Conservation (phyloP, 2,888 invertebrate genomes). For the Ochropleura leucogaster region DNA sequence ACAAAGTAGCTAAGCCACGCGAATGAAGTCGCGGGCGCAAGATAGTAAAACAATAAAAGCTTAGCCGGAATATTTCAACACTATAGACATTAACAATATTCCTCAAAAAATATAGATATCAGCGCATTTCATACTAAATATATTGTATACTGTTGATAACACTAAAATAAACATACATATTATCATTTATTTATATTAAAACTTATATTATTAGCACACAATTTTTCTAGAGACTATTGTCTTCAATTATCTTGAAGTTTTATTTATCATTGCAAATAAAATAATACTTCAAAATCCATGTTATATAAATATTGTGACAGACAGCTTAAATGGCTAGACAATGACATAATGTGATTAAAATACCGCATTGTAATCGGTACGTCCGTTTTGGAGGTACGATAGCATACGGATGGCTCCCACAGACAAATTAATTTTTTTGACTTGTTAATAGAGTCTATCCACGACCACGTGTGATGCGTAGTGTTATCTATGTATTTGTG, state of each 20-base stretch:
- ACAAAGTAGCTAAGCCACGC: no score
- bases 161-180: neutral
- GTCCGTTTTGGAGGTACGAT: neutral
- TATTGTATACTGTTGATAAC: slow-evolving; percentile 14
- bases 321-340: slow-evolving; percentile 22
- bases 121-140: neutral
- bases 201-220: slow-evolving; percentile 19
- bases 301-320: slow-evolving; percentile 55
- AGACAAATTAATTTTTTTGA: neutral
- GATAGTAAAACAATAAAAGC: no score
- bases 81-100: no score
- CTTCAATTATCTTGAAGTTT: slow-evolving; percentile 32
- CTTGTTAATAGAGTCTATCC: no score
- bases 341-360: slow-evolving; percentile 30
- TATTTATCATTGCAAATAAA: slow-evolving; percentile 32
- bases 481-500: no score
- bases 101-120: no score
- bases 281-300: slow-evolving; percentile 48
- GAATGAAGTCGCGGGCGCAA: no score
- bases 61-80: no score
- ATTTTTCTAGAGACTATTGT: slow-evolving; percentile 26
- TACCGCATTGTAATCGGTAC: slow-evolving; percentile 4
- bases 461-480: no score
- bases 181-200: slow-evolving; percentile 34
- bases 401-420: neutral